Conservation (phyloP, 2,113 vertebrate genomes). For the Arvicanthis niloticus region DNA sequence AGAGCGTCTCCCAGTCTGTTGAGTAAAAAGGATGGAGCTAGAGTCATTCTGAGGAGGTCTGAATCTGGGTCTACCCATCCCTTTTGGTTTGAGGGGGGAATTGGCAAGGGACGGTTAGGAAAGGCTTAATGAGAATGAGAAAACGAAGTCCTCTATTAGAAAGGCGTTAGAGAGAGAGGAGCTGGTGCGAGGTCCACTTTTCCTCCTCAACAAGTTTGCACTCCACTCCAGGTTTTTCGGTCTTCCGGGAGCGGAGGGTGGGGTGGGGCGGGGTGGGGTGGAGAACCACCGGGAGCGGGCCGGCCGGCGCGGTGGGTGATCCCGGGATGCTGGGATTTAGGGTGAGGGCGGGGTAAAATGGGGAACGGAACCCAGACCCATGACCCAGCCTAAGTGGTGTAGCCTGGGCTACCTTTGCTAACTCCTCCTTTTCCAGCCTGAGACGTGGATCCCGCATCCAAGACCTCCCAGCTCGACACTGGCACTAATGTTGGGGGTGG, state of each 20-base stretch:
- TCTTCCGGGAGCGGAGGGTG: slow-evolving; percentile 68
- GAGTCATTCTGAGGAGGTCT: neutral
- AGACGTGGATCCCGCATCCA: slow-evolving; percentile 62
- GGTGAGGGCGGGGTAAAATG: slow-evolving; percentile 78
- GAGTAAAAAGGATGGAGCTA: slow-evolving; percentile 28
- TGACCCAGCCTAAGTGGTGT: slow-evolving; percentile 81
- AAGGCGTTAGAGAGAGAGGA: neutral
- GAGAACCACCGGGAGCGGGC: slow-evolving; percentile 67
- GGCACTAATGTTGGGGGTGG: slow-evolving; percentile 62
- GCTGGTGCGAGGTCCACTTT: neutral
- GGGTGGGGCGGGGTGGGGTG: slow-evolving; percentile 78
- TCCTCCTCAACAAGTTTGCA: neutral
- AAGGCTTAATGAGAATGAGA: slow-evolving; percentile 11
- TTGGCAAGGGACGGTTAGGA: neutral
- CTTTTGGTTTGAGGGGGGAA: neutral
- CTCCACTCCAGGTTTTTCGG: slow-evolving; percentile 75
- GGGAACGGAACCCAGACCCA: slow-evolving; percentile 74
- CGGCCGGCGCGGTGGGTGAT: slow-evolving; percentile 82
- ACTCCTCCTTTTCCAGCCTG: slow-evolving; percentile 72
- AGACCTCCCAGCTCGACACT: slow-evolving; percentile 81
- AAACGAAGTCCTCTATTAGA: neutral
- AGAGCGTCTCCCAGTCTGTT: neutral
- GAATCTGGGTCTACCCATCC: neutral
- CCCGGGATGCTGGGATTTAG: slow-evolving; percentile 81
- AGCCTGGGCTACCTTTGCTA: slow-evolving; percentile 58